phyloP scores from a whole-genome alignment of 2,888 invertebrate genomes.

The Agapostemon virescens region DNA sequence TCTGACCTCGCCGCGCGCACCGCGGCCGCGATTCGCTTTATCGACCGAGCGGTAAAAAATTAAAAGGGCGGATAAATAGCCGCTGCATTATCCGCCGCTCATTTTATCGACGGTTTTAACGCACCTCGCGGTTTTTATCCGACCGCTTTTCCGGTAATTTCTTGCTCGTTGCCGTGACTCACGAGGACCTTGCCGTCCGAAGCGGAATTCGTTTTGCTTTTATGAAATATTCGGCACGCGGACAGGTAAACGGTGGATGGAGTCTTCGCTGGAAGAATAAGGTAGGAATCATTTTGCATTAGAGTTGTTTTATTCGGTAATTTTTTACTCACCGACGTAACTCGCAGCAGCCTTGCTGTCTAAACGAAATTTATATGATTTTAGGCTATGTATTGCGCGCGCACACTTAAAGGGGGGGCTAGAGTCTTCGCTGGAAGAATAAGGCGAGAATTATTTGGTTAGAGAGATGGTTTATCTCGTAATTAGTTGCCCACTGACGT shows the following conservation, averaged over 20 bases:
- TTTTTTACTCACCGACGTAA: too few relatives aligned
- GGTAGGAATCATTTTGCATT: too few relatives aligned
- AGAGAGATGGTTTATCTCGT: too few relatives aligned
- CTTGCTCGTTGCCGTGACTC: not conserved
- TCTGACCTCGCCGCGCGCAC: slow-evolving; percentile 20
- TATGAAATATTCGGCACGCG: not conserved
- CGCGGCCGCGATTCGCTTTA: slow-evolving; percentile 52
- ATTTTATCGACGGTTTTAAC: slow-evolving; percentile 49
- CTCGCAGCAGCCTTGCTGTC: too few relatives aligned
- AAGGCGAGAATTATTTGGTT: too few relatives aligned
- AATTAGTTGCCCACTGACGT: not conserved
- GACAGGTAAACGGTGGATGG: not conserved
- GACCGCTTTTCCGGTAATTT: not conserved
- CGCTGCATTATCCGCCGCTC: slow-evolving; percentile 51
- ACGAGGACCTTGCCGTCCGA: not conserved
- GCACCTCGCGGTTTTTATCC: not conserved
- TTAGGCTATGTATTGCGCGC: too few relatives aligned
- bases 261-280: too few relatives aligned
- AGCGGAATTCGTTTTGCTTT: not conserved
- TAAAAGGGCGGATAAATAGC: slow-evolving; percentile 40
- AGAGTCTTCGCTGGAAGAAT: too few relatives aligned
- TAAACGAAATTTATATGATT: too few relatives aligned
- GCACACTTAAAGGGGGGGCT: too few relatives aligned
- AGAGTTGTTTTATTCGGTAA: too few relatives aligned
- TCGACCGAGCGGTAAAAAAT: slow-evolving; percentile 60